These are phyloP conservation scores for Rapana venosa DNA, from an alignment of 2,888 invertebrate genomes.

Conservation along the genomic window DNA sequence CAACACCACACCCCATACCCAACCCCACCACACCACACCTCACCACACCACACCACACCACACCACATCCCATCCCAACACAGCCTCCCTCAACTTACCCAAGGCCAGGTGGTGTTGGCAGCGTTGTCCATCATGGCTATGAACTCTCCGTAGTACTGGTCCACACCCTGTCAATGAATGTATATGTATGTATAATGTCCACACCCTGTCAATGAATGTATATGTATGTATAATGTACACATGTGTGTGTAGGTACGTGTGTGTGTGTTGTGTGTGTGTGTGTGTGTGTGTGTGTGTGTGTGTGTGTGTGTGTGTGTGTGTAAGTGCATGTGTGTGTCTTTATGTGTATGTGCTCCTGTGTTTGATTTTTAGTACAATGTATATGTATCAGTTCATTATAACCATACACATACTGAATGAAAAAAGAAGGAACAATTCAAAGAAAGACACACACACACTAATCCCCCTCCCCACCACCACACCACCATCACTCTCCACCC, in stretches of 20 bases:
- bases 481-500: too few species aligned
- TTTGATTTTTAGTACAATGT: too few species aligned
- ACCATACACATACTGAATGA: too few species aligned
- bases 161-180: conserved; percentile 39
- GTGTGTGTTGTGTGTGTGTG: not conserved
- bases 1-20: not conserved
- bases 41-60: not conserved
- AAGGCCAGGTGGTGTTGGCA: conserved; percentile 33
- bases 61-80: not conserved
- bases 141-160: conserved; percentile 38
- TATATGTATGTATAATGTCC: too few species aligned
- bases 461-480: too few species aligned
- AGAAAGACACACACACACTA: too few species aligned
- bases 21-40: not conserved
- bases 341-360: conserved; percentile 19
- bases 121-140: not conserved
- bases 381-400: too few species aligned
- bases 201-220: not conserved
- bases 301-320: conserved; percentile 4
- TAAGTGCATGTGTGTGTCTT: conserved; percentile 9
- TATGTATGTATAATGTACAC: not conserved
- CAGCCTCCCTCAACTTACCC: conserved; percentile 33
- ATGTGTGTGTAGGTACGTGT: not conserved
- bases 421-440: too few species aligned
- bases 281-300: conserved; percentile 12